A percentile compares a stretch with the other conserved stretches of the same genome.
Conservation (phyloP, 1,140 invertebrate genomes). For the Ditylenchus dipsaci region DNA sequence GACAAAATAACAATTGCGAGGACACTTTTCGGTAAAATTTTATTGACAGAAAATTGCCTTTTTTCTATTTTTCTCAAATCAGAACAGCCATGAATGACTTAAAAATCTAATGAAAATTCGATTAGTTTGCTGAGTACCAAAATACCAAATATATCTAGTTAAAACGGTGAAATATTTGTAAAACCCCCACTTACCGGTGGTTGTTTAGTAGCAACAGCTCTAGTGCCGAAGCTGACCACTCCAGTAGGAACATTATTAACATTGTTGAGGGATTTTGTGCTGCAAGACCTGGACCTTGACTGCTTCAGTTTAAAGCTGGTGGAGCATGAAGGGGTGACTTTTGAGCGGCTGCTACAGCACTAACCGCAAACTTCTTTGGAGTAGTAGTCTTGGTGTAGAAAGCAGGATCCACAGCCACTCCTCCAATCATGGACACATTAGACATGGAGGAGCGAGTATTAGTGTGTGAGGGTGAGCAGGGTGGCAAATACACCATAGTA, state of each 20-base stretch:
- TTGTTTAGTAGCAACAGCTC: neutral
- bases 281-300: slow-evolving; percentile 7
- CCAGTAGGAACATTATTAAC: neutral
- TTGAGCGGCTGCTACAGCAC: neutral
- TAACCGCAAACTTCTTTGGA: neutral
- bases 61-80: no score
- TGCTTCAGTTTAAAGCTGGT: slow-evolving; percentile 4
- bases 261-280: neutral
- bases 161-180: no score
- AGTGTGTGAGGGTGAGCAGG: neutral
- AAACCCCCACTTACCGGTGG: neutral
- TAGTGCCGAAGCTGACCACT: no score
- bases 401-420: no score
- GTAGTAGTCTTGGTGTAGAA: neutral
- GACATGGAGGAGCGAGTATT: neutral
- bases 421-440: no score
- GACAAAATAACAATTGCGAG: no score
- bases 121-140: no score
- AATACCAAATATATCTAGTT: no score
- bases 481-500: neutral
- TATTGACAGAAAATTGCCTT: no score
- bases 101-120: no score
- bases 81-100: no score
- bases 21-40: no score
- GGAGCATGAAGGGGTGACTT: neutral